Evolutionary conservation across 2,113 vertebrate species (phyloP).

Genomic region (Pionites leucogaster): DNA sequence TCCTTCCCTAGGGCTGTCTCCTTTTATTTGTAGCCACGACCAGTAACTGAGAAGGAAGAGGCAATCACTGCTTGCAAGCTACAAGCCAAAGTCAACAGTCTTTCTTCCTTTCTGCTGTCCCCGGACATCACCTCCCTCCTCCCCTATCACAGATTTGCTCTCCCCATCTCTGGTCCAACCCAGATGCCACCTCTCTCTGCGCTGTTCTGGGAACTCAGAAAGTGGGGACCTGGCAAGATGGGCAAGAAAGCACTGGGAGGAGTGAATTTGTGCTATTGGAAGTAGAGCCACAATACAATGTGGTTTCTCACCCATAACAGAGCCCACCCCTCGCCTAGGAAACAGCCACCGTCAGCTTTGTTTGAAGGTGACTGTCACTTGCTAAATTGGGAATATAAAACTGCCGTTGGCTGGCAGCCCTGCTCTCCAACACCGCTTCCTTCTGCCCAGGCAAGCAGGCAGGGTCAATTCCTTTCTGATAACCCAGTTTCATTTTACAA

Average conservation of each 20-base stretch:
- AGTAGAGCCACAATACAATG: accelerated
- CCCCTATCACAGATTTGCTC: not conserved
- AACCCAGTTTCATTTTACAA: not conserved
- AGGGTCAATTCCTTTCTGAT: not conserved
- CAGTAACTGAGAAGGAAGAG: not conserved
- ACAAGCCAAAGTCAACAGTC: slow-evolving; percentile 23
- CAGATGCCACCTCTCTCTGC: not conserved
- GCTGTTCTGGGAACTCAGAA: not conserved
- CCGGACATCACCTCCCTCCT: not conserved
- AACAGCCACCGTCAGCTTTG: not conserved
- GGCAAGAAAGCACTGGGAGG: not conserved
- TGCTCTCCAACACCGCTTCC: not conserved
- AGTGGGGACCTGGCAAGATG: not conserved
- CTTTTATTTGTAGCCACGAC: not conserved
- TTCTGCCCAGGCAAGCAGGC: not conserved
- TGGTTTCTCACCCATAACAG: not conserved
- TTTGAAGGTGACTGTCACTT: not conserved
- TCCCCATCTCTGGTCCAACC: not conserved
- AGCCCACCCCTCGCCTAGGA: accelerated
- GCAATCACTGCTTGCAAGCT: not conserved
- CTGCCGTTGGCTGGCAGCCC: not conserved
- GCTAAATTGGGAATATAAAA: not conserved
- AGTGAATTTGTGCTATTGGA: not conserved
- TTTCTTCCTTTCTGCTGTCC: not conserved
- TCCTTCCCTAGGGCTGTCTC: not conserved